A percentile compares a stretch with the other conserved stretches of the same genome.
Evolutionary conservation across 2,888 invertebrate species (phyloP).

Genomic region (Sinopyrophorus schimmeli): DNA sequence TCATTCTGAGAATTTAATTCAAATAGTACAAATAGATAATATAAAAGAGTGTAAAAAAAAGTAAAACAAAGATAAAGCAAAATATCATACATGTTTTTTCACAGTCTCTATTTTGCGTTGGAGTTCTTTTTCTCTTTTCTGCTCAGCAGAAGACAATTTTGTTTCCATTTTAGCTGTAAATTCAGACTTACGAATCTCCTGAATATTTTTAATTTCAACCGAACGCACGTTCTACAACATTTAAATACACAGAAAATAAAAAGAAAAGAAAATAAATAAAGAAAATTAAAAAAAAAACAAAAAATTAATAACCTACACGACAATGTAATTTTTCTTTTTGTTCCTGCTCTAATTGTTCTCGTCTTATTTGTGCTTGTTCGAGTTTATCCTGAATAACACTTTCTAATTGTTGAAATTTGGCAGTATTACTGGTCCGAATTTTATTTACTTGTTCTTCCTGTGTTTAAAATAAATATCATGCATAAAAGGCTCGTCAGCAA

Average conservation of each 20-base stretch:
- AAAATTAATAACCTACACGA: no score
- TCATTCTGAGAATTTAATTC: slow-evolving; percentile 43
- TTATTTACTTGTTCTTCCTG: slow-evolving; percentile 77
- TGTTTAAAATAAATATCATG: slow-evolving; percentile 35
- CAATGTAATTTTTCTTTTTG: slow-evolving; percentile 77
- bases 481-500: slow-evolving; percentile 42
- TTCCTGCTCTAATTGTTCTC: slow-evolving; percentile 74
- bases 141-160: slow-evolving; percentile 79
- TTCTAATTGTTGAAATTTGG: slow-evolving; percentile 70
- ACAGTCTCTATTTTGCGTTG: slow-evolving; percentile 83
- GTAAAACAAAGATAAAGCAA: not conserved
- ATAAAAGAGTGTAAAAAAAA: slow-evolving; percentile 22
- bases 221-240: slow-evolving; percentile 61
- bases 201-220: slow-evolving; percentile 61
- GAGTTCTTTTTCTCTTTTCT: slow-evolving; percentile 82
- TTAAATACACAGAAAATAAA: slow-evolving; percentile 31
- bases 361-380: slow-evolving; percentile 70
- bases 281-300: slow-evolving; percentile 51
- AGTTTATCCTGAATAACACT: slow-evolving; percentile 70
- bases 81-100: slow-evolving; percentile 73
- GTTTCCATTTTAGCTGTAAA: slow-evolving; percentile 61
- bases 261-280: slow-evolving; percentile 10
- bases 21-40: slow-evolving; percentile 24
- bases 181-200: slow-evolving; percentile 52
- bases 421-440: slow-evolving; percentile 69